phyloP scores from a whole-genome alignment of 2,113 vertebrate genomes.

The Ranitomeya imitator region DNA sequence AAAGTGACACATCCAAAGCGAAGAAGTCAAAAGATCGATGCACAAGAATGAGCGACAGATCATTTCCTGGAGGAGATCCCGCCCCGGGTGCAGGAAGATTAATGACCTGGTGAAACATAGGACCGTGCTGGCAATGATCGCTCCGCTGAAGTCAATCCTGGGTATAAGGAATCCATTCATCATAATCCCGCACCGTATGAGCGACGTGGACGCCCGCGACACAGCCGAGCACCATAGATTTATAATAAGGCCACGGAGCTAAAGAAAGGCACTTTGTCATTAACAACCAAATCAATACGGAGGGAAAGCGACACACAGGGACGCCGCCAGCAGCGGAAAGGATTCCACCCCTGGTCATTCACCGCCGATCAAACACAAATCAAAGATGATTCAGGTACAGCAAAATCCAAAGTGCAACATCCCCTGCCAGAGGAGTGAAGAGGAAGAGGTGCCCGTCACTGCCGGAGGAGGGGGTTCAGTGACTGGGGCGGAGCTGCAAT shows the following conservation, averaged over 20 bases:
- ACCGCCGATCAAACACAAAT: not conserved
- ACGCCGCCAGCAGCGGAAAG: not conserved
- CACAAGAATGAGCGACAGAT: not conserved
- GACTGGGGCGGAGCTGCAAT: not conserved
- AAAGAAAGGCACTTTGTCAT: constrained; percentile 16
- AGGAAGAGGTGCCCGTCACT: not conserved
- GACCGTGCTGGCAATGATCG: constrained; percentile 8
- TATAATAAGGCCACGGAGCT: constrained; percentile 1
- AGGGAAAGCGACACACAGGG: not conserved
- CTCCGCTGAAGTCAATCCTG: constrained; percentile 1
- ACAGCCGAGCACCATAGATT: constrained; percentile 24
- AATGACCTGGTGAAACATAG: not conserved
- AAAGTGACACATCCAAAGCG: not conserved
- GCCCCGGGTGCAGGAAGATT: not conserved
- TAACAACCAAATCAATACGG: constrained; percentile 10
- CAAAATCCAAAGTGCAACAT: not conserved
- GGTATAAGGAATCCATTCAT: not conserved
- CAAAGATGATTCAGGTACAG: not conserved
- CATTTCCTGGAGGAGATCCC: not conserved
- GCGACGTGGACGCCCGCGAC: constrained; percentile 7
- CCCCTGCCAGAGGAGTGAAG: not conserved
- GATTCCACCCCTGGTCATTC: not conserved
- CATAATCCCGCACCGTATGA: not conserved
- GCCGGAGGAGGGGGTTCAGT: not conserved
- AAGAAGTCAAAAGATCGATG: not conserved